These are phyloP conservation scores for Caenorhabditis briggsae DNA, from an alignment of 1,140 invertebrate genomes.

Conservation along the genomic window DNA sequence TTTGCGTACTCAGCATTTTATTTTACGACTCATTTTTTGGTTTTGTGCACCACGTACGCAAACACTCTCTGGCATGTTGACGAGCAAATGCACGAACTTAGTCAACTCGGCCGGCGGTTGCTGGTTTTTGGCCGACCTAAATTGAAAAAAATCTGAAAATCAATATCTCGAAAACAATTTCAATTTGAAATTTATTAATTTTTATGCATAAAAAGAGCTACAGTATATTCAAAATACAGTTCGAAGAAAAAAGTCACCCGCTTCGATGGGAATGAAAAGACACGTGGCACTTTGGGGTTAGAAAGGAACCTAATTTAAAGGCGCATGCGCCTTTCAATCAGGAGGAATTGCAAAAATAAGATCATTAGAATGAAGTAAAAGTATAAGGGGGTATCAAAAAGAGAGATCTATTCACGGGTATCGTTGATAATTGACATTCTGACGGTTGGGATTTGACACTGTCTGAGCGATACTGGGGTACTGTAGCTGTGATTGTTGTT, in stretches of 20 bases:
- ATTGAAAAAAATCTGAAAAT: too few species aligned
- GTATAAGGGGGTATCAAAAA: neutral
- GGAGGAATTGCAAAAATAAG: neutral
- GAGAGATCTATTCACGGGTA: conserved; percentile 46
- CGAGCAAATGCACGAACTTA: too few species aligned
- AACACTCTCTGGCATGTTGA: too few species aligned
- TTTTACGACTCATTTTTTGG: too few species aligned
- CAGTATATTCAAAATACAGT: conserved; percentile 27
- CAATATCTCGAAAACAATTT: too few species aligned
- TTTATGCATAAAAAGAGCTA: neutral
- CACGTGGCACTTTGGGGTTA: conserved; percentile 17
- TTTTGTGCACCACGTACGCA: too few species aligned
- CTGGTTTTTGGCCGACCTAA: too few species aligned
- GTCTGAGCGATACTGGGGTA: conserved; percentile 9
- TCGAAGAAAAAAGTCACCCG: neutral
- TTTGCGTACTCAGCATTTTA: too few species aligned
- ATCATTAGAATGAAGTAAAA: neutral
- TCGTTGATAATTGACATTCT: conserved; percentile 46
- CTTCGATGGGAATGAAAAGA: neutral
- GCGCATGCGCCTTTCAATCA: neutral
- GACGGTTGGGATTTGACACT: conserved; percentile 41
- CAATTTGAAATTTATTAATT: neutral
- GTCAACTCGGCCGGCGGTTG: too few species aligned
- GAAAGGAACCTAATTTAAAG: neutral
- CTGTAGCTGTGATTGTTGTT: neutral